These are phyloP conservation scores for Lycaon pictus DNA, from an alignment of 2,113 vertebrate species.

Conservation along the genomic window DNA sequence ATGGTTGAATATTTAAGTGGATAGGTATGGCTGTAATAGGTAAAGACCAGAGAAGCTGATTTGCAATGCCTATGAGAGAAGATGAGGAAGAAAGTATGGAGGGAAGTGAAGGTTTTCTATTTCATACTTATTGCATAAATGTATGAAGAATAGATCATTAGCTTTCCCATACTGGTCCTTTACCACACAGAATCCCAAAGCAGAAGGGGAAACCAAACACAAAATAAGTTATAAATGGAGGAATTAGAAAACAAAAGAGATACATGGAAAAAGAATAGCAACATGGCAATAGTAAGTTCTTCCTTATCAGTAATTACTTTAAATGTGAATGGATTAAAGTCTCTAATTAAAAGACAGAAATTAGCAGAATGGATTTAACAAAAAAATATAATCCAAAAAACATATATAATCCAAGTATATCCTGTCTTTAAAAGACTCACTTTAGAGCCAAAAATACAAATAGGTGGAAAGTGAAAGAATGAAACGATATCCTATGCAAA, in stretches of 20 bases:
- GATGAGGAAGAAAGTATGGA: not conserved
- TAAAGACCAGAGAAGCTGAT: not conserved
- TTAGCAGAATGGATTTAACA: not conserved
- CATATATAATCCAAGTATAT: too few relatives aligned
- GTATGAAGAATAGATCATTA: slow-evolving; percentile 7
- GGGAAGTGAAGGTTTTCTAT: not conserved
- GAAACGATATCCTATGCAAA: not conserved
- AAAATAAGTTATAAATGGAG: not conserved
- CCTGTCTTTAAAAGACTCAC: not conserved
- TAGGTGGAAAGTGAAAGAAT: not conserved
- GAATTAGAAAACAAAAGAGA: not conserved
- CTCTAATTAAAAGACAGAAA: slow-evolving; percentile 25
- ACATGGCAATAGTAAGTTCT: not conserved
- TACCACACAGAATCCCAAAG: not conserved
- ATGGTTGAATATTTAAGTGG: not conserved
- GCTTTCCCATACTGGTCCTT: not conserved
- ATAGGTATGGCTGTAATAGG: not conserved
- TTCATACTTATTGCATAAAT: slow-evolving; percentile 1
- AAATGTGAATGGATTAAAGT: not conserved
- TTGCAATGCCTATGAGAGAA: not conserved
- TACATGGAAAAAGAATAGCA: not conserved
- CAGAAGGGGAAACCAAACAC: not conserved
- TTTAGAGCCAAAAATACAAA: not conserved
- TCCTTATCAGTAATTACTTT: slow-evolving; percentile 2
- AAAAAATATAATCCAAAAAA: not conserved